phyloP scores from a whole-genome alignment of 2,888 invertebrate species.

The Furcula furcula region DNA sequence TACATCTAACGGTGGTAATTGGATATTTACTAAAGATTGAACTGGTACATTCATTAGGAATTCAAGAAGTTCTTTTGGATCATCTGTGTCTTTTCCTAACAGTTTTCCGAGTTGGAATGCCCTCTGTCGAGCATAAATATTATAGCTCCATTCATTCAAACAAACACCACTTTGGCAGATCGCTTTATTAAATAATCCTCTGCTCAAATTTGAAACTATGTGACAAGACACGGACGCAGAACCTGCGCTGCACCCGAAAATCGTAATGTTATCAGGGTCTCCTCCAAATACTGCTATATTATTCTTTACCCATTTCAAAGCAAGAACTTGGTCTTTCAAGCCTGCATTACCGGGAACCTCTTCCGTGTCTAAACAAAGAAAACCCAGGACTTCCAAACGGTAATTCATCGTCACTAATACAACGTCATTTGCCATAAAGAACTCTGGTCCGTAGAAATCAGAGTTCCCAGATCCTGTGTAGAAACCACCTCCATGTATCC shows the following conservation, averaged over 20 bases:
- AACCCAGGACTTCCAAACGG: constrained; percentile 72
- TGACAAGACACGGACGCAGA: constrained; percentile 63
- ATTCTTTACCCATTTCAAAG: constrained; percentile 69
- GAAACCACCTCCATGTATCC: constrained; percentile 77
- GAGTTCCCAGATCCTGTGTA: constrained; percentile 76
- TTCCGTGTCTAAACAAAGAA: constrained; percentile 68
- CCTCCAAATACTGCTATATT: constrained; percentile 71
- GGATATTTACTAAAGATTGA: constrained; percentile 53
- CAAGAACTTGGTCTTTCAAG: constrained; percentile 74
- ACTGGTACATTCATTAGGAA: constrained; percentile 55
- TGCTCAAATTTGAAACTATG: constrained; percentile 65
- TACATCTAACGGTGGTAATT: constrained; percentile 50
- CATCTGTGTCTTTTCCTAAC: constrained; percentile 63
- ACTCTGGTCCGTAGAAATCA: constrained; percentile 74
- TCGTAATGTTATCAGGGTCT: constrained; percentile 62
- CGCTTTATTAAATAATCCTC: constrained; percentile 67
- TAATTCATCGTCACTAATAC: constrained; percentile 75
- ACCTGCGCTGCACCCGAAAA: constrained; percentile 77
- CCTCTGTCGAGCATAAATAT: constrained; percentile 53
- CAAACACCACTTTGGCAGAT: constrained; percentile 77
- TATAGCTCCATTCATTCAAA: constrained; percentile 69
- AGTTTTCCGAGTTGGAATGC: constrained; percentile 68
- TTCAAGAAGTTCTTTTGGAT: constrained; percentile 53
- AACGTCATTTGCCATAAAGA: constrained; percentile 64
- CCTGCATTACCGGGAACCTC: constrained; percentile 76